Base-by-base conservation (phyloP, 2,888 invertebrate species). In the Eupithecia inturbata region DNA sequence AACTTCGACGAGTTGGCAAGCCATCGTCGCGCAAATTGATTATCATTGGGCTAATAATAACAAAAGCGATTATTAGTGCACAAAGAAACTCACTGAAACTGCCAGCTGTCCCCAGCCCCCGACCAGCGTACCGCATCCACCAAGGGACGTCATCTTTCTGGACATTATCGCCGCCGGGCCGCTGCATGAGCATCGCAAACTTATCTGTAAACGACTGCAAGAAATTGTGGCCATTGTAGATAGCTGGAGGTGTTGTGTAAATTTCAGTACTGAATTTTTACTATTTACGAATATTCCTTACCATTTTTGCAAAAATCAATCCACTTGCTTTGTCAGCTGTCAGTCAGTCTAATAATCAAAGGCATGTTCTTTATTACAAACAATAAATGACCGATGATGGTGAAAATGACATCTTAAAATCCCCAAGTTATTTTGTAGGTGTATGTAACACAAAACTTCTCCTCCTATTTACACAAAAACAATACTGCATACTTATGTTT, bases 121-220 rank as follows among this genome's bases (percentile, higher is more conserved):
- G 96, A 82, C 97, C 97, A 89, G 96, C 97, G 93, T 97, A 97
- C 93, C 97, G 97, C 95, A 98, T 95, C 96, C 97, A 98, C 97
- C 97, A 98, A 81, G 98, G 97, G 82, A 96, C 96, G 91, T 97
- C 97, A 91, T 97, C 97, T 95, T 97, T 97, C 81, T 96, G 96
- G 80, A 94, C 95, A 84, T 96, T 96, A 91, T 97, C 97, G 89
- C 96, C 97, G 82, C 97, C 97, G 79, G 98, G 97, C 86, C 97
- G 96, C 85, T 97, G 96, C 97, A 98, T 96, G 82, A 98, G 95
- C 87, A 96, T 95, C 79, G 96, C 95, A 84, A 98, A 95, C 95
- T 97, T 98, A 89, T 97, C 97, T 83, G 96, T 95, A 87, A 97
- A 95, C 87, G 97, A 97, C 97, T 97, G 87, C 67, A 92, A 92